phyloP scores from a whole-genome alignment of 2,888 invertebrate species.

The Megamerina dolium region DNA sequence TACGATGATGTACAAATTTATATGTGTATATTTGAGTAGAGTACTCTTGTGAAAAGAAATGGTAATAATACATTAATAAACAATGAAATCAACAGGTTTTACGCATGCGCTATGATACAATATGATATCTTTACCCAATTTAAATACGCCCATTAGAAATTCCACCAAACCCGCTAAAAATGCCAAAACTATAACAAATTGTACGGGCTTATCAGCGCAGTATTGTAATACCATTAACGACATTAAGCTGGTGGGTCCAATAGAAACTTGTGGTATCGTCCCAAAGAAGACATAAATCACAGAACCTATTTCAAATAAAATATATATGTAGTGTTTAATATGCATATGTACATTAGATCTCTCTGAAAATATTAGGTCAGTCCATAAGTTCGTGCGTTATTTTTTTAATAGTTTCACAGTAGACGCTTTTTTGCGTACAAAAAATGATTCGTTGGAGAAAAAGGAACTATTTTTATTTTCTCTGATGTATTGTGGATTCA shows the following conservation, averaged over 20 bases:
- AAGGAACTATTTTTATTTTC: no score
- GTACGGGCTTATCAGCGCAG: constrained; percentile 62
- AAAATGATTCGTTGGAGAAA: no score
- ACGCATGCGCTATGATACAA: no score
- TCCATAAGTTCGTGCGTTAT: no score
- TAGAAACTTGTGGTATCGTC: constrained; percentile 78
- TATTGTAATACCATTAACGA: constrained; percentile 74
- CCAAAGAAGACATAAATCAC: constrained; percentile 84
- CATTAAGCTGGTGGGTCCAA: constrained; percentile 93
- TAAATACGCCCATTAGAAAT: constrained; percentile 72
- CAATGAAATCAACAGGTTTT: no score
- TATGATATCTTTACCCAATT: constrained; percentile 60
- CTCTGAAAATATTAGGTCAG: no score
- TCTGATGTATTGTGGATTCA: no score
- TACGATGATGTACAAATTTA: not conserved
- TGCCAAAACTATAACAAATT: constrained; percentile 68
- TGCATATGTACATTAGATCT: not conserved
- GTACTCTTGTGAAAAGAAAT: not conserved
- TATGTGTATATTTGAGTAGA: not conserved
- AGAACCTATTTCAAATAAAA: constrained; percentile 53
- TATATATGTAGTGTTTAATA: not conserved
- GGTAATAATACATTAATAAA: not conserved
- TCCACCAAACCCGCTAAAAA: constrained; percentile 75
- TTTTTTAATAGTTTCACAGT: no score
- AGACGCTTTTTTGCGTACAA: no score